Percentiles rank a stretch among this genome's conserved stretches.
Conservation (phyloP, 2,113 vertebrate species). For the Elgaria multicarinata region DNA sequence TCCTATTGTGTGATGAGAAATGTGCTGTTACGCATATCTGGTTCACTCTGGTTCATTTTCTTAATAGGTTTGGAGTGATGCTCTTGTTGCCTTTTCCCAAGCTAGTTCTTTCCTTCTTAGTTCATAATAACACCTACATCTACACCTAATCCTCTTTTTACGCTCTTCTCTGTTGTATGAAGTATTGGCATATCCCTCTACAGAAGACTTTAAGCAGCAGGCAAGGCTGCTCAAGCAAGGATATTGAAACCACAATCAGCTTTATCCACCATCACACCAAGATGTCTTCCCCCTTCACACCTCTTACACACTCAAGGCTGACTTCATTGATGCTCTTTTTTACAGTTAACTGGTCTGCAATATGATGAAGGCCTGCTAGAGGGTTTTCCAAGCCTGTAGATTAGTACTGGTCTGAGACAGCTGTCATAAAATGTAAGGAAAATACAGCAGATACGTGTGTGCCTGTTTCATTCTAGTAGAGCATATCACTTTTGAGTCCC, state of each 20-base stretch:
- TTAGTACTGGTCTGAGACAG: neutral
- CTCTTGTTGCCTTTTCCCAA: neutral
- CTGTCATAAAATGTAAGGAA: neutral
- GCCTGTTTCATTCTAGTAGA: neutral
- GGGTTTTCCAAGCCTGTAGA: neutral
- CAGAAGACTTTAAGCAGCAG: neutral
- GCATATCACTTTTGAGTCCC: neutral
- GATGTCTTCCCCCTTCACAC: conserved; percentile 11
- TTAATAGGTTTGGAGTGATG: neutral
- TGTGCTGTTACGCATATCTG: neutral
- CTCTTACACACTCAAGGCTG: conserved; percentile 25
- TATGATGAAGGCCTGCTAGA: conserved; percentile 6
- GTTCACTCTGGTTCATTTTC: neutral
- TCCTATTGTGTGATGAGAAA: neutral
- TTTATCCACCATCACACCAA: conserved; percentile 13
- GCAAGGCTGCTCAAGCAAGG: conserved; percentile 19
- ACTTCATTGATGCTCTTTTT: conserved; percentile 23
- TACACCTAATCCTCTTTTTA: neutral
- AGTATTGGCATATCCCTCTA: neutral
- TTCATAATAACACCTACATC: neutral
- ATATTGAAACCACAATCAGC: conserved; percentile 10
- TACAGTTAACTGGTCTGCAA: conserved; percentile 29
- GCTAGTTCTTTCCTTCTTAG: neutral
- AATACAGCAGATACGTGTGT: neutral
- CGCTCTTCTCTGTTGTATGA: neutral